phyloP scores from a whole-genome alignment of 1,140 invertebrate species.

The Cotesia glomerata region DNA sequence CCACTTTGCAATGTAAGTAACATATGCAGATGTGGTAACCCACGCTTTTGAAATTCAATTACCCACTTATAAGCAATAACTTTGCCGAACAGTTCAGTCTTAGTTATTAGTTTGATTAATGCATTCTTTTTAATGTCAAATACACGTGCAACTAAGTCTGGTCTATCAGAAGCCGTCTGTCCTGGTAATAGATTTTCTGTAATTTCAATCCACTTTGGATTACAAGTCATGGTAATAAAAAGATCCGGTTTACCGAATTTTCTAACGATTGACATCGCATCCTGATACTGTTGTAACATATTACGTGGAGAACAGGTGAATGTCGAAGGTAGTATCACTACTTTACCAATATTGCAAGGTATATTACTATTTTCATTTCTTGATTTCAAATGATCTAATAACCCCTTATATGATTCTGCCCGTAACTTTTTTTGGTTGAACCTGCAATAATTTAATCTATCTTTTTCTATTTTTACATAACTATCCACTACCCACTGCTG shows the following conservation, averaged over 20 bases:
- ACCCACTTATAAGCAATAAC: conserved; percentile 2
- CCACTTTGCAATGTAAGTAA: conserved; percentile 34
- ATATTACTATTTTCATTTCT: not conserved
- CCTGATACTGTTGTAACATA: conserved; percentile 57
- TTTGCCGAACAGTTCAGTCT: conserved; percentile 3
- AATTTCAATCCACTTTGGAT: no score
- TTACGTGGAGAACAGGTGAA: conserved; percentile 51
- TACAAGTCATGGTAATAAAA: not conserved
- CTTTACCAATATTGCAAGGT: conserved; percentile 23
- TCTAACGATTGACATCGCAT: conserved; percentile 58
- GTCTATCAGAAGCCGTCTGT: conserved; percentile 34
- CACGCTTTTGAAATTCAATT: conserved; percentile 13
- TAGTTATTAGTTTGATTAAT: conserved; percentile 14
- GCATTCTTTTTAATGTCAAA: conserved; percentile 25
- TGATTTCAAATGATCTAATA: not conserved
- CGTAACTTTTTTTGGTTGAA: conserved; percentile 11
- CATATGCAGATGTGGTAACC: conserved; percentile 20
- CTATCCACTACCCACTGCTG: conserved; percentile 21
- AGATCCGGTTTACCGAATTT: conserved; percentile 57
- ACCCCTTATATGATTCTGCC: not conserved
- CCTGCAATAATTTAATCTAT: conserved; percentile 6
- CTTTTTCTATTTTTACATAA: conserved; percentile 27
- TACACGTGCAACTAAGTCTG: conserved; percentile 39
- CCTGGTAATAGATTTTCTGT: no score
- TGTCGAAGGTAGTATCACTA: conserved; percentile 49